Percentiles rank a stretch among this genome's conserved stretches.
phyloP scores from a whole-genome alignment of 2,797 vertebrate genomes.

The Mastacembelus armatus region DNA sequence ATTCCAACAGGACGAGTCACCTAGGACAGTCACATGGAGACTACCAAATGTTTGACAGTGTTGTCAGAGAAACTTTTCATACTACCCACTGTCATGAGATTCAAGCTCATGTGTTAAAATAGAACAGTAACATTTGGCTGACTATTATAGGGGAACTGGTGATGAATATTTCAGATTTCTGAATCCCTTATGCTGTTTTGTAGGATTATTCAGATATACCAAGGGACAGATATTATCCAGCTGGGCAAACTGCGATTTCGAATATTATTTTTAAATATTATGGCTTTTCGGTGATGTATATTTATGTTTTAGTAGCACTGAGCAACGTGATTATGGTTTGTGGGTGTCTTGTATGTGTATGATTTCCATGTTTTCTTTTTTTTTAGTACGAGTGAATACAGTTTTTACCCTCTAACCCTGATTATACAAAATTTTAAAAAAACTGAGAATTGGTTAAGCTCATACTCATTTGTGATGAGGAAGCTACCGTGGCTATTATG shows the following conservation, averaged over 20 bases:
- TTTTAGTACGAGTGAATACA: background rate
- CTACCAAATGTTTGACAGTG: constrained; percentile 8
- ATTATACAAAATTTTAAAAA: background rate
- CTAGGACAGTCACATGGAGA: constrained; percentile 5
- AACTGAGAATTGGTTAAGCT: background rate
- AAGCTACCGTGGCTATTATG: background rate
- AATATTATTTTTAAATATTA: background rate
- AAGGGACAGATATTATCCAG: constrained; percentile 13
- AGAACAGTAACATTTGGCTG: constrained; percentile 12
- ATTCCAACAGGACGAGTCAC: background rate
- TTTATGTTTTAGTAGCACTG: background rate
- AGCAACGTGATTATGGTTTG: background rate
- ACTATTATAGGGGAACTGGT: constrained; percentile 10
- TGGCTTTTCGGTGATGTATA: background rate
- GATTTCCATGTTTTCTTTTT: background rate
- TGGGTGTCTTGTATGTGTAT: background rate
- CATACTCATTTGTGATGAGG: background rate
- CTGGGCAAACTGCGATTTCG: background rate
- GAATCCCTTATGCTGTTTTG: constrained; percentile 4
- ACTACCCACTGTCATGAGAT: background rate
- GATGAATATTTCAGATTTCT: background rate
- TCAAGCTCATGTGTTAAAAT: background rate
- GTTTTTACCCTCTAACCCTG: background rate
- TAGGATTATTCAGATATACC: no score
- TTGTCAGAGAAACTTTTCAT: constrained; percentile 11